phyloP scores from a whole-genome alignment of 2,888 invertebrate genomes.

The Pristionchus exspectatus region DNA sequence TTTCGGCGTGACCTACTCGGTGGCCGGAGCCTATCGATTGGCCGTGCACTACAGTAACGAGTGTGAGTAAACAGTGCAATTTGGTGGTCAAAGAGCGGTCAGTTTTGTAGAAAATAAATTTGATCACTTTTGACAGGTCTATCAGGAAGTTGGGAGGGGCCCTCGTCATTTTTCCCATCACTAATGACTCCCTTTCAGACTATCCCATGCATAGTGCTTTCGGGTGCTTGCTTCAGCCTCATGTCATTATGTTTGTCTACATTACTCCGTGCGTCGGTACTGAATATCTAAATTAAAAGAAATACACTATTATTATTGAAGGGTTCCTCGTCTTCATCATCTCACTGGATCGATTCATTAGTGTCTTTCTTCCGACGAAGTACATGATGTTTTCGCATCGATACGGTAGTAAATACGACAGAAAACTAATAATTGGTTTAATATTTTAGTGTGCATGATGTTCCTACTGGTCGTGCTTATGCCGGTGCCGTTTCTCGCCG shows the following conservation, averaged over 20 bases:
- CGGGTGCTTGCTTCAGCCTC: slow-evolving; percentile 23
- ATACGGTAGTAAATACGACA: background rate
- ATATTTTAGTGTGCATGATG: background rate
- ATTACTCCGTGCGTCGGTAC: slow-evolving; percentile 25
- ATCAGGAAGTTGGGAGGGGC: too few relatives aligned
- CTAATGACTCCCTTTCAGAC: background rate
- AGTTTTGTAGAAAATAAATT: background rate
- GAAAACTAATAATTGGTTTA: background rate
- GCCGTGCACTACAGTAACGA: slow-evolving; percentile 33
- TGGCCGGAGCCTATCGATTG: slow-evolving; percentile 22
- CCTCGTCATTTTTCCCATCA: background rate
- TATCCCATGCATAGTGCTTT: background rate
- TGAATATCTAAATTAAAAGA: background rate
- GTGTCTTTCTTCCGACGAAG: background rate
- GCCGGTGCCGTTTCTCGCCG: background rate
- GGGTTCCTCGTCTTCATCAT: slow-evolving; percentile 16
- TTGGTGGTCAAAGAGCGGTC: too few relatives aligned
- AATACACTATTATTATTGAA: background rate
- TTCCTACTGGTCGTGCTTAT: slow-evolving; percentile 2
- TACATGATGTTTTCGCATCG: background rate
- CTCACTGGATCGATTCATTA: slow-evolving; percentile 14
- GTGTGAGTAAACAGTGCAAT: background rate
- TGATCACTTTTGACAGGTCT: too few relatives aligned
- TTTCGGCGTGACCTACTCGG: slow-evolving; percentile 9
- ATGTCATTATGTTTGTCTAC: slow-evolving; percentile 24